Base-by-base conservation (phyloP, 2,113 vertebrate genomes). In the Hemiprocne comata region DNA sequence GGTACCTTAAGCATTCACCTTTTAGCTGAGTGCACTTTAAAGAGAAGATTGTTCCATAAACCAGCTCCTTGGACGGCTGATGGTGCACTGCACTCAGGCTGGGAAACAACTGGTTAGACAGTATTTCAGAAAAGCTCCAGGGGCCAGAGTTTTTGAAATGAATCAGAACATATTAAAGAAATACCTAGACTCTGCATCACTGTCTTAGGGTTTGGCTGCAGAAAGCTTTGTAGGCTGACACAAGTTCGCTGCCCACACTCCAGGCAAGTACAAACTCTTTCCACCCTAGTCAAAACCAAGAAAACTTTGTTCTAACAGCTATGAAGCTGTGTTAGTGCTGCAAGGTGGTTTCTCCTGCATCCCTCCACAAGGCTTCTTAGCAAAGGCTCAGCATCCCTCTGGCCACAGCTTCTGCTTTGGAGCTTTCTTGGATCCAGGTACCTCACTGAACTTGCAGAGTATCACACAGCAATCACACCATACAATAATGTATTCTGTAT, bases 121-220 rank as follows among this genome's bases (percentile, higher is more conserved):
- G 53, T 81, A 64, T 71, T 94, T 95, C 80, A 81, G 65, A 93
- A 96, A 90, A 86, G 79, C 94, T 93, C 92, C 82, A n/a, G 92
- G 71, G 85, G 91, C 65, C 38, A 44, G 48, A 81, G 23, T 87
- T 89, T 96, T 87, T 93, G 6, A 81, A 89, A 89, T 96, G 83
- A 97, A 94, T 97, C 95, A 97, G 91, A 94, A 89, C 25, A 1
- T 91, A 94, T 92, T 95, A 95, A 97, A 96, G 89, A 96, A 95
- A 97, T 97, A 93, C 93, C 93, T 95, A 94, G 95, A 95, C 95
- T 97, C 96, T 96, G 95, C 89, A 90, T 97, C 96, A 97, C 89
- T 75, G 48, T 84, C 44, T 89, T 75, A 85, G 69, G 93, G 93
- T 97, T 96, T 96, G 95, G 95, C 96, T 93, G 65, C 89, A 95